These are phyloP conservation scores for Cygnus olor DNA, from an alignment of 2,797 vertebrate species.

Conservation along the genomic window DNA sequence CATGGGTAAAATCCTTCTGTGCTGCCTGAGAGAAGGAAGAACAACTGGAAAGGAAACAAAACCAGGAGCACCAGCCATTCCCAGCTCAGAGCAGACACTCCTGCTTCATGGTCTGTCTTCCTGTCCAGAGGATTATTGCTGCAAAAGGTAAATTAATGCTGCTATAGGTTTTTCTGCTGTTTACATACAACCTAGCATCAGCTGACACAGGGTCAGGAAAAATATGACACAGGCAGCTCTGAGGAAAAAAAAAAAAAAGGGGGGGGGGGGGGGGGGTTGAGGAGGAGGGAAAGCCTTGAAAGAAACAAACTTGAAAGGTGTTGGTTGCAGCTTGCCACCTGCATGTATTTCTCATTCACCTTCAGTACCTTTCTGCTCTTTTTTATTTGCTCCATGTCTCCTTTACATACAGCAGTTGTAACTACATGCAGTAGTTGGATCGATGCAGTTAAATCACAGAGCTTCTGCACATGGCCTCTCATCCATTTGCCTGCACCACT, in stretches of 20 bases:
- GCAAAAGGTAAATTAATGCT: not conserved
- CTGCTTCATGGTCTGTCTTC: not conserved
- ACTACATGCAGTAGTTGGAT: accelerated
- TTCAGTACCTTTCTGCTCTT: not conserved
- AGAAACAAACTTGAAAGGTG: not conserved
- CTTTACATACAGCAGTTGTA: not conserved
- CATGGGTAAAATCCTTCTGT: not conserved
- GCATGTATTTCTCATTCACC: not conserved
- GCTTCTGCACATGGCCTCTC: not conserved
- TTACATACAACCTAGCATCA: not conserved
- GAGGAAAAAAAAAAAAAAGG: not conserved
- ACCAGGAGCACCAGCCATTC: not conserved
- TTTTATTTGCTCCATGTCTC: not conserved
- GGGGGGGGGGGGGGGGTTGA: too few species aligned
- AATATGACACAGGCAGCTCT: not conserved
- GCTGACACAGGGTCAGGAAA: not conserved
- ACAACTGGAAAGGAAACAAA: not conserved
- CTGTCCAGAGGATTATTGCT: not conserved
- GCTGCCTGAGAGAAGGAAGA: not conserved
- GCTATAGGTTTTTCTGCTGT: not conserved
- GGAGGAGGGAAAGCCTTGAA: not conserved
- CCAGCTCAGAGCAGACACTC: not conserved
- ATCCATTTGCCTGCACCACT: not conserved
- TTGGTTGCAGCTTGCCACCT: not conserved
- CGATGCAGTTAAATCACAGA: not conserved